Evolutionary conservation across 2,888 invertebrate genomes (phyloP).

Genomic region (Odontocerum albicorne): DNA sequence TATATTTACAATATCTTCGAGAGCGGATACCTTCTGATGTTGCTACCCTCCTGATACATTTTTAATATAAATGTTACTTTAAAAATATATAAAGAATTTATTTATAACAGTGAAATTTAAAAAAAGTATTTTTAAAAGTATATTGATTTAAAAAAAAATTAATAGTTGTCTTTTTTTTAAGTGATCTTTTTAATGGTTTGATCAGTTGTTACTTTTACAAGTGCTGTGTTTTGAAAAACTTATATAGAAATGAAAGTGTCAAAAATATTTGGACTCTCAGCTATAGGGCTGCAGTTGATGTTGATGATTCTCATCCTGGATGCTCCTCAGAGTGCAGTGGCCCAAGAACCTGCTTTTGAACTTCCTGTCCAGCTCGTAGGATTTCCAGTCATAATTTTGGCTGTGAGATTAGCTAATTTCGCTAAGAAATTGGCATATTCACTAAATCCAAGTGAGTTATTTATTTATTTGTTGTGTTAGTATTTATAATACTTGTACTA

Average conservation of each 20-base stretch:
- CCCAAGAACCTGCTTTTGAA: slow-evolving; percentile 61
- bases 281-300: slow-evolving; percentile 39
- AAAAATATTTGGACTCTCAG: slow-evolving; percentile 39
- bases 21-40: slow-evolving; percentile 6
- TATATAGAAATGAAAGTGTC: slow-evolving; percentile 40
- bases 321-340: slow-evolving; percentile 40
- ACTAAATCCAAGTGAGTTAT: slow-evolving; percentile 76
- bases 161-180: not conserved
- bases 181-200: not conserved
- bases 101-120: not conserved
- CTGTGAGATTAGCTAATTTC: slow-evolving; percentile 78
- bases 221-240: not conserved
- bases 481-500: too few relatives aligned
- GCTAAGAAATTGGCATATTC: slow-evolving; percentile 82
- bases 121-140: not conserved
- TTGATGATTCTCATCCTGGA: slow-evolving; percentile 40
- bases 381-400: slow-evolving; percentile 79
- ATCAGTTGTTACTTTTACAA: not conserved
- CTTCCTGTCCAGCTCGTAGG: slow-evolving; percentile 83
- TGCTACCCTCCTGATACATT: slow-evolving; percentile 16
- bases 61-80: too few relatives aligned
- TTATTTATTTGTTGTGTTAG: not conserved
- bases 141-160: not conserved
- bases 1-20: slow-evolving; percentile 13
- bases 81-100: not conserved